phyloP scores from a whole-genome alignment of 2,888 invertebrate species.

The Dynastes tityus region DNA sequence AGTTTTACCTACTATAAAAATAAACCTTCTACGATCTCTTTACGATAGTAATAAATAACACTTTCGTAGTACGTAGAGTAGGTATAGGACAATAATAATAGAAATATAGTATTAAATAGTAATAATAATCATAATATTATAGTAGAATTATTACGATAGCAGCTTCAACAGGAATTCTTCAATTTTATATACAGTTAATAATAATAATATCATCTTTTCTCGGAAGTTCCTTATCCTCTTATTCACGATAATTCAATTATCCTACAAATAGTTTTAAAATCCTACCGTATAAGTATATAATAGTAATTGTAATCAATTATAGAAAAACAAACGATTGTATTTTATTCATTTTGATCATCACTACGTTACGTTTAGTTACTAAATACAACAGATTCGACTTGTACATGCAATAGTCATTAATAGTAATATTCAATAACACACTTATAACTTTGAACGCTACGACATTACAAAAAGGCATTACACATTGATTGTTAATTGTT shows the following conservation, averaged over 20 bases:
- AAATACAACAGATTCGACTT: conserved; percentile 4
- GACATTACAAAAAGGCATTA: conserved; percentile 64
- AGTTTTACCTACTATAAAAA: conserved; percentile 23
- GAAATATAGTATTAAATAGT: conserved; percentile 19
- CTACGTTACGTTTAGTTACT: too few relatives aligned
- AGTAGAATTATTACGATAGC: neutral
- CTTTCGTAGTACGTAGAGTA: neutral
- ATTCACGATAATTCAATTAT: too few relatives aligned
- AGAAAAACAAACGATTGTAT: conserved; percentile 1
- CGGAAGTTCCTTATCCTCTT: too few relatives aligned
- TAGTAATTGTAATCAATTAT: too few relatives aligned
- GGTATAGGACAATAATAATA: neutral
- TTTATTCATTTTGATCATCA: too few relatives aligned
- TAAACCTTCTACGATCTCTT: conserved; percentile 20
- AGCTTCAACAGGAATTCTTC: conserved; percentile 2
- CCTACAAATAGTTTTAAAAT: too few relatives aligned
- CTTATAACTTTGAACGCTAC: conserved; percentile 42
- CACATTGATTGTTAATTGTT: conserved; percentile 64
- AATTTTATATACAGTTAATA: conserved; percentile 3
- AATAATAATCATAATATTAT: conserved; percentile 1
- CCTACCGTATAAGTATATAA: too few relatives aligned
- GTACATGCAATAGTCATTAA: conserved; percentile 22
- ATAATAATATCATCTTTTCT: too few relatives aligned
- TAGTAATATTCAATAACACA: conserved; percentile 43
- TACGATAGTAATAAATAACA: neutral